A percentile compares a stretch with the other conserved stretches of the same genome.
Evolutionary conservation across 2,797 vertebrate species (phyloP).

Genomic region (Coilia nasus): DNA sequence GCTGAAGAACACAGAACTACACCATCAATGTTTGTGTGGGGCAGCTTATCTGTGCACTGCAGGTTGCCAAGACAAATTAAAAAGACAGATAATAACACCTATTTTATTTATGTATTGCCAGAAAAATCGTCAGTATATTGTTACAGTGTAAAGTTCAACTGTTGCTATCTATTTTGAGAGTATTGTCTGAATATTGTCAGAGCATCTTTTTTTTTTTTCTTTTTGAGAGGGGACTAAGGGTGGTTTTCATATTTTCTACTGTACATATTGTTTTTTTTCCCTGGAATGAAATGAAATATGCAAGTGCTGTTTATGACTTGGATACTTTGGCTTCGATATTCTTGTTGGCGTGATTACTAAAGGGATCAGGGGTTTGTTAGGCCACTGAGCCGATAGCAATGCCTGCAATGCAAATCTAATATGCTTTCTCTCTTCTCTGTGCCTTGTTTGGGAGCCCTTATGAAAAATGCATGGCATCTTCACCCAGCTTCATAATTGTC

Average conservation of each 20-base stretch:
- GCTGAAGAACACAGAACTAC: neutral
- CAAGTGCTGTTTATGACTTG: slow-evolving; percentile 61
- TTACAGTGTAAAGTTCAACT: slow-evolving; percentile 54
- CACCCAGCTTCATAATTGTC: slow-evolving; percentile 61
- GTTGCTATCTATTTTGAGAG: slow-evolving; percentile 53
- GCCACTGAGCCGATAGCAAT: slow-evolving; percentile 62
- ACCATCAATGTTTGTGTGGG: neutral
- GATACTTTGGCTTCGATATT: slow-evolving; percentile 51
- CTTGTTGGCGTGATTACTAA: slow-evolving; percentile 61
- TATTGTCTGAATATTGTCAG: slow-evolving; percentile 9
- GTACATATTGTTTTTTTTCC: slow-evolving; percentile 67
- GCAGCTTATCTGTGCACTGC: neutral
- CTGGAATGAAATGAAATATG: slow-evolving; percentile 56
- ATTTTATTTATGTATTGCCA: slow-evolving; percentile 41
- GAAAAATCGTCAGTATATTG: neutral
- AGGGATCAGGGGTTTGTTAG: slow-evolving; percentile 59
- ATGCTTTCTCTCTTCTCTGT: slow-evolving; percentile 70
- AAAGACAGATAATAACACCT: slow-evolving; percentile 21
- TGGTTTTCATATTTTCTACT: slow-evolving; percentile 68
- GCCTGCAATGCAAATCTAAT: slow-evolving; percentile 74
- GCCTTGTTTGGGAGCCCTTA: slow-evolving; percentile 76
- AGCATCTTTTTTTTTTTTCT: slow-evolving; percentile 46
- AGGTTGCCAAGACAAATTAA: slow-evolving; percentile 3
- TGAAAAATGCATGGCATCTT: slow-evolving; percentile 77
- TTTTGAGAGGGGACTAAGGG: slow-evolving; percentile 27